phyloP scores from a whole-genome alignment of 2,888 invertebrate genomes.

The Pollenia griseotomentosa region DNA sequence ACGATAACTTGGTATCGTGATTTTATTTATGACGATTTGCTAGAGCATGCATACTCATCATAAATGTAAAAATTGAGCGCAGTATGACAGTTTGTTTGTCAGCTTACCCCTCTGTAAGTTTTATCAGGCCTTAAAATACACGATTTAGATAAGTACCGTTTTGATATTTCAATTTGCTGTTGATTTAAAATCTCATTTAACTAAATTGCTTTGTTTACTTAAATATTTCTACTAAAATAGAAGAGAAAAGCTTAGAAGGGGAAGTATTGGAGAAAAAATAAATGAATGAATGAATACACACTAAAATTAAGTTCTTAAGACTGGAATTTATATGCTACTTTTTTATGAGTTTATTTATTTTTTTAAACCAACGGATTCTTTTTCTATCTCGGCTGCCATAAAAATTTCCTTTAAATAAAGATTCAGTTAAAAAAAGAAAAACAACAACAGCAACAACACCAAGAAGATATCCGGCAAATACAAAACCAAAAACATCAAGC shows the following conservation, averaged over 20 bases:
- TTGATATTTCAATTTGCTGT: conserved; percentile 49
- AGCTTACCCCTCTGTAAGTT: neutral
- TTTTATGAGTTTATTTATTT: neutral
- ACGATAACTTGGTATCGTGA: too few relatives aligned
- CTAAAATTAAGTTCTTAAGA: conserved; percentile 66
- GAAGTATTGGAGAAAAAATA: neutral
- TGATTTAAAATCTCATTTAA: conserved; percentile 61
- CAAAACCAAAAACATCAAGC: neutral
- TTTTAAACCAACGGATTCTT: conserved; percentile 3
- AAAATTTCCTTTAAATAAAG: conserved; percentile 60
- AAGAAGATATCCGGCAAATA: conserved; percentile 16
- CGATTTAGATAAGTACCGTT: conserved; percentile 2
- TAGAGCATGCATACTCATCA: too few relatives aligned
- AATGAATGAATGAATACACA: conserved; percentile 28
- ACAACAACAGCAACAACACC: neutral
- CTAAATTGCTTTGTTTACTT: conserved; percentile 61
- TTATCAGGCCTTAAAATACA: too few relatives aligned
- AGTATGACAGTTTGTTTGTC: too few relatives aligned
- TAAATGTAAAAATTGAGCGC: too few relatives aligned
- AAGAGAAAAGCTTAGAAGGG: neutral
- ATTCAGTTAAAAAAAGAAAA: conserved; percentile 20
- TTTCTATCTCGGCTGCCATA: conserved; percentile 51
- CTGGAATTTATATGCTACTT: conserved; percentile 49
- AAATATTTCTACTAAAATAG: neutral
- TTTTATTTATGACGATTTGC: too few relatives aligned